Percentiles rank a stretch among this genome's conserved stretches.
phyloP scores from a whole-genome alignment of 2,797 vertebrate species.

The Enteromius trimaculatus region DNA sequence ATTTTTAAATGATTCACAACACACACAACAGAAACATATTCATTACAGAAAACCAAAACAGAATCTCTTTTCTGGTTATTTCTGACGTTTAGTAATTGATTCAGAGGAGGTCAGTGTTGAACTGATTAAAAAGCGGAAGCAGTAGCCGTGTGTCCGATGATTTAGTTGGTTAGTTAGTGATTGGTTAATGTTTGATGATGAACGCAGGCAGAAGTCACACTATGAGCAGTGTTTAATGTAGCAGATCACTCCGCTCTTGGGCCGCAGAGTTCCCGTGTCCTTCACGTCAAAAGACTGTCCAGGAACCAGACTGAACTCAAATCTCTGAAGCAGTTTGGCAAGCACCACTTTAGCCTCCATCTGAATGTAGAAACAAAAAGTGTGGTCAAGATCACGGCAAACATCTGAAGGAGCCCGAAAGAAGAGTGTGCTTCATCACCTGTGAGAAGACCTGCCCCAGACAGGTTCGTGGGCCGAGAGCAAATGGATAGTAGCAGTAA shows the following conservation, averaged over 20 bases:
- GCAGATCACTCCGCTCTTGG: conserved; percentile 84
- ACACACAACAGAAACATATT: too few relatives aligned
- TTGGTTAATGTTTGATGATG: too few relatives aligned
- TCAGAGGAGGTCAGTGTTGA: too few relatives aligned
- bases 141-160: too few relatives aligned
- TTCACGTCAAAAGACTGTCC: conserved; percentile 82
- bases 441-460: conserved; percentile 89
- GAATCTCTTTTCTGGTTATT: too few relatives aligned
- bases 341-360: conserved; percentile 89
- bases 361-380: conserved; percentile 18
- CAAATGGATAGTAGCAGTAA: conserved; percentile 90
- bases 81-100: too few relatives aligned
- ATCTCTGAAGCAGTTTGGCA: conserved; percentile 91
- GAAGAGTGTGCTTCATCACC: conserved; percentile 70
- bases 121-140: too few relatives aligned
- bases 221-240: conserved; percentile 30
- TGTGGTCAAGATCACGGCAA: background rate
- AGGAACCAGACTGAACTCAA: conserved; percentile 82
- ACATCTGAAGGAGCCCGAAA: background rate
- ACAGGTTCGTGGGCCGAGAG: conserved; percentile 87
- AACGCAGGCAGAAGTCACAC: too few relatives aligned
- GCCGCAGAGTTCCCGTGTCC: conserved; percentile 81
- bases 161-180: too few relatives aligned
- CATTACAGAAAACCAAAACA: too few relatives aligned
- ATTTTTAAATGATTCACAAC: too few relatives aligned